Percentiles rank a stretch among this genome's conserved stretches.
phyloP scores from a whole-genome alignment of 2,113 vertebrate genomes.

The Tympanuchus pallidicinctus region DNA sequence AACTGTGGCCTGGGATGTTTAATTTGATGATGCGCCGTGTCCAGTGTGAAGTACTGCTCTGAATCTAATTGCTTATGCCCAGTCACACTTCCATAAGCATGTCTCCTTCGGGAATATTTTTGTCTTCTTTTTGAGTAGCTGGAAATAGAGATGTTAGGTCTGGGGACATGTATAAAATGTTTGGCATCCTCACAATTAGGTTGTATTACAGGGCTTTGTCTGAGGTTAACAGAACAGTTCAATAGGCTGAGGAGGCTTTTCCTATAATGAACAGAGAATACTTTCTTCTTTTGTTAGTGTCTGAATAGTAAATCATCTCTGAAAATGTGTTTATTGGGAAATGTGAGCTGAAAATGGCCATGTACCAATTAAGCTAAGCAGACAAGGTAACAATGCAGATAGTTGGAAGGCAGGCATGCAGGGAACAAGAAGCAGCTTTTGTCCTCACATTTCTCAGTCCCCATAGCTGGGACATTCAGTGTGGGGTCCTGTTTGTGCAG shows the following conservation, averaged over 20 bases:
- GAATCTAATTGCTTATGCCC: not conserved
- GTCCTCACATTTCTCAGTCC: not conserved
- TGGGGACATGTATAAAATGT: not conserved
- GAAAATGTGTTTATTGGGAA: constrained; percentile 47
- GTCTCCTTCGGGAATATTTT: not conserved
- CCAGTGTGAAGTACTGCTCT: not conserved
- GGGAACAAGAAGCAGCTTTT: not conserved
- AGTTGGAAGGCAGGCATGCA: not conserved
- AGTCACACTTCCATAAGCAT: not conserved
- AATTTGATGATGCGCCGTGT: too few species aligned
- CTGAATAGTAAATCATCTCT: constrained; percentile 38
- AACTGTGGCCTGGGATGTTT: not conserved
- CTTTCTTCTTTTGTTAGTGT: constrained; percentile 35
- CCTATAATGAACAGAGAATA: not conserved
- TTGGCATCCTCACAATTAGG: constrained; percentile 39
- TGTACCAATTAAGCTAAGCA: not conserved
- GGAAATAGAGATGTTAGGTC: not conserved
- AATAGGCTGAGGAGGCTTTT: constrained; percentile 37
- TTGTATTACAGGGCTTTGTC: constrained; percentile 35
- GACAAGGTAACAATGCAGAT: not conserved
- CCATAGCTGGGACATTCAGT: accelerated
- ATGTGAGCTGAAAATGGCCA: not conserved
- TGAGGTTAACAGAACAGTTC: constrained; percentile 33
- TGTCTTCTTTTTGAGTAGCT: not conserved
- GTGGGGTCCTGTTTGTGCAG: not conserved